Evolutionary conservation across 30 jellyfish, hydroid and myxozoan species (phyloP).

Genomic region (Haliclystus octoradiatus): DNA sequence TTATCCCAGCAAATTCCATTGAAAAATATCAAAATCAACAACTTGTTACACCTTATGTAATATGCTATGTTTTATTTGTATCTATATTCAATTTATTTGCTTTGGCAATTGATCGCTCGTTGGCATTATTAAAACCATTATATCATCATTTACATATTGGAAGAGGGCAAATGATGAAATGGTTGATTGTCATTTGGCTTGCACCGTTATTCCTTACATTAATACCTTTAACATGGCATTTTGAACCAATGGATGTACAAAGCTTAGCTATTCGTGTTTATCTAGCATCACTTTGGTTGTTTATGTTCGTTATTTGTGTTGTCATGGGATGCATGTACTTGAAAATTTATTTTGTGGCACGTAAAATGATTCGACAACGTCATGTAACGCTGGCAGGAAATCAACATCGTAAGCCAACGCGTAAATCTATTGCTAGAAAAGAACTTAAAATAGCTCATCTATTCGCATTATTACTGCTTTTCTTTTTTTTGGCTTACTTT

Average conservation of each 20-base stretch:
- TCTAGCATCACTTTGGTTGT: constrained; percentile 34
- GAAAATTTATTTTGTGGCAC: constrained; percentile 44
- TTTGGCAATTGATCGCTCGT: constrained; percentile 67
- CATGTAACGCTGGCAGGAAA: constrained; percentile 20
- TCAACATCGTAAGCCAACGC: constrained; percentile 1
- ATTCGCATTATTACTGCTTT: constrained; percentile 65
- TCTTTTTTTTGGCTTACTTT: constrained; percentile 71
- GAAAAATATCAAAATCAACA: constrained; percentile 15
- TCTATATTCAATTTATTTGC: constrained; percentile 59
- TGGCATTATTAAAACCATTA: constrained; percentile 74
- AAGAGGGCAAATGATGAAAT: constrained; percentile 41
- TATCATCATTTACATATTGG: constrained; percentile 54
- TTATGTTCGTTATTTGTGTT: constrained; percentile 40
- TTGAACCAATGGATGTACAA: constrained; percentile 1
- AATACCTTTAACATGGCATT: constrained; percentile 53
- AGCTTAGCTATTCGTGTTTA: constrained; percentile 14
- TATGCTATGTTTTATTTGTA: constrained; percentile 45
- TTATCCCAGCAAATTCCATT: constrained; percentile 36
- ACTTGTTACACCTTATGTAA: constrained; percentile 16
- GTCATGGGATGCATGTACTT: constrained; percentile 51
- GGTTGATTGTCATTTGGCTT: constrained; percentile 36
- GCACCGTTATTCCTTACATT: constrained; percentile 41
- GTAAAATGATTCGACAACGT: constrained; percentile 41
- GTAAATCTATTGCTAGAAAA: constrained; percentile 30
- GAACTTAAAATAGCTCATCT: constrained; percentile 73